Evolutionary conservation across 2,113 vertebrate genomes (phyloP), one percentile per base, ranked within the genome.

Genomic region (Echinops telfairi): DNA sequence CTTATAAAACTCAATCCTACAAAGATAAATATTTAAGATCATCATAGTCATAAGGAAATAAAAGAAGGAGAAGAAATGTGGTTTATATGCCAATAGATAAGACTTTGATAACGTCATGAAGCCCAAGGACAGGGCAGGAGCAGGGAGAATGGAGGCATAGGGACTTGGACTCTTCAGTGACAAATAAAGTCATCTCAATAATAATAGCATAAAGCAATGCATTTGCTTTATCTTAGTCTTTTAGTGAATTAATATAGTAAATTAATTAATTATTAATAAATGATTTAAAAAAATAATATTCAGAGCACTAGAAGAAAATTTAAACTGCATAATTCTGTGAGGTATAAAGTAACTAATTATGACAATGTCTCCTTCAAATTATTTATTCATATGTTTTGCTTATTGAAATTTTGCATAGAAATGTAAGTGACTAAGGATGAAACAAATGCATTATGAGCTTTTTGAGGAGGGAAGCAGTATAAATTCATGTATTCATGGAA

Each of bases 371-470:
- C 19, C 29, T 83, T 71, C 79, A 90, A 91, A 43, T 90, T 62
- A 58, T 80, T 76, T 58, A 76, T 83, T 75, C 64, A 15, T 47
- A 58, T 89, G 77, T 94, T 92, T 22, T 43, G 82, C 15, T 89
- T 75, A 8, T 43, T 71, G 3, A 7, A 43, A 23, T 66, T 81
- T 33, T 64, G 38, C 6, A 4, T 70, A 71, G 78, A 70, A 77
- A 57, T 83, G 7, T 77, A 47, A 77, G 29, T 80, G 64, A 86
- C 53, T 40, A 70, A 82, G 29, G 16, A 66, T 83, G 33, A 79
- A 83, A n/a, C 31, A 79, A 83, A n/a, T 36, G 70, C 43, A 40
- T 68, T 70, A 33, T 6, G 88, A 81, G 10, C n/a, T 64, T 89
- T 86, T 70, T 87, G 64, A 84, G 16, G 62, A 91, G 19, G 83